Base-by-base conservation (phyloP, 2,888 invertebrate species). In the Itoplectis maculator region DNA sequence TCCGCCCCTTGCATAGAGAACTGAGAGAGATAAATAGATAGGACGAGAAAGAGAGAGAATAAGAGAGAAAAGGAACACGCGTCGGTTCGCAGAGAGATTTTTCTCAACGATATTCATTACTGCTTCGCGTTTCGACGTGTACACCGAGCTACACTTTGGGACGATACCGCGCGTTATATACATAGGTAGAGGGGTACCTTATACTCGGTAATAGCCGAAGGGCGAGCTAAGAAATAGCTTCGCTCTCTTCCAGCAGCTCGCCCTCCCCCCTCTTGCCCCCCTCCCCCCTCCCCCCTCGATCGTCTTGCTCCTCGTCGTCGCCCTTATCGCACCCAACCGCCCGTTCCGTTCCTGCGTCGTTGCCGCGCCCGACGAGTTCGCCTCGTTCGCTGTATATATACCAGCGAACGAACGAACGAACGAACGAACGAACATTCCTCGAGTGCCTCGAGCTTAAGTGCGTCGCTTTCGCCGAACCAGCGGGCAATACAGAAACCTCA, bases 71-170 rank as follows among this genome's bases (percentile, higher is more conserved):
- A n/a, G n/a, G n/a, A 29, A 29, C 29, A 29, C 29, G 29, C 29
- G 29, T 29, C 29, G 29, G 29, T 29, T 29, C 29, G 29, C 29
- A 5, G 69, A 81, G 66, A 85, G 83, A 85, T 86, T 86, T 86
- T 81, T 80, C 84, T 73, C 80, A 82, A 83, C 85, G 84, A 86
- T 86, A 86, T 84, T 83, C 82, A 82, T 85, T 86, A 86, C 84
- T 85, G 81, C 82, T 78, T 68, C 77, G 63, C 79, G 80, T 81
- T 84, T 79, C 76, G 77, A 80, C 82, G 79, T 83, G 73, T 83
- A 83, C 69, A 83, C 63, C 72, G 51, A 63, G 73, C 82, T 65
- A 61, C 66, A 79, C 79, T 72, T 79, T 63, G 69, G 76, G 79
- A 79, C 73, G 45, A 59, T 29, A 29, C 63, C 65, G 73, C 11